phyloP scores from a whole-genome alignment of 2,113 vertebrate genomes.

The Oryzias melastigma region DNA sequence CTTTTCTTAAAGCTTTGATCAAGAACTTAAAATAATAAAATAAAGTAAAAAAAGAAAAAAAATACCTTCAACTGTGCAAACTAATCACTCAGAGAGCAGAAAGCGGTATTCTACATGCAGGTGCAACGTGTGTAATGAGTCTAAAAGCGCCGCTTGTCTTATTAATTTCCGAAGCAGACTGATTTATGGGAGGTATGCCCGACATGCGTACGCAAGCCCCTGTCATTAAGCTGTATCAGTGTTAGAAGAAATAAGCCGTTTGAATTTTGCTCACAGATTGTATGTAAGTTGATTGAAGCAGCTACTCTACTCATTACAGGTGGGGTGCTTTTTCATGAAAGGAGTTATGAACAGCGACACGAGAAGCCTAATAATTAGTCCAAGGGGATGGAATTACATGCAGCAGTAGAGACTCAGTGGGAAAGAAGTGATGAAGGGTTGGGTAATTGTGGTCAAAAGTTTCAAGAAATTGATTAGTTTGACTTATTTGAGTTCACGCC shows the following conservation, averaged over 20 bases:
- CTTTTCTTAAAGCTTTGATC: slow-evolving; percentile 34
- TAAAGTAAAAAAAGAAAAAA: slow-evolving; percentile 10
- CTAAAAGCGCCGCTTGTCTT: slow-evolving; percentile 7
- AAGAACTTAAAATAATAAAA: slow-evolving; percentile 13
- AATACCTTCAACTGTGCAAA: slow-evolving; percentile 19
- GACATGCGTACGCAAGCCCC: background rate
- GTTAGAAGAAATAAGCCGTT: background rate
- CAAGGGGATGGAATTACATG: slow-evolving; percentile 16
- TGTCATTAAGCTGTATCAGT: background rate
- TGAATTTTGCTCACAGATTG: slow-evolving; percentile 9
- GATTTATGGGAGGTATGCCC: background rate
- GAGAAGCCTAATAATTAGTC: slow-evolving; percentile 39
- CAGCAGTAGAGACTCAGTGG: slow-evolving; percentile 33
- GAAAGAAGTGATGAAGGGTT: slow-evolving; percentile 44
- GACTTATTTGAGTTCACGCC: slow-evolving; percentile 47
- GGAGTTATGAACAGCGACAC: slow-evolving; percentile 32
- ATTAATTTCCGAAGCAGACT: background rate
- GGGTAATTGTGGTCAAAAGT: slow-evolving; percentile 60
- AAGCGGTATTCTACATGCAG: slow-evolving; percentile 7
- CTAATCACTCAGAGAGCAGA: slow-evolving; percentile 13
- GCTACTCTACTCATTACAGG: slow-evolving; percentile 19
- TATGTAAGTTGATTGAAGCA: slow-evolving; percentile 11
- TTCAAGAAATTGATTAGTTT: slow-evolving; percentile 46
- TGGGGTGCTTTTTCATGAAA: slow-evolving; percentile 25
- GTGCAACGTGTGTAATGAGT: background rate